Percentiles rank a stretch among this genome's conserved stretches.
These are phyloP conservation scores for Cepphus grylle DNA, from an alignment of 2,113 vertebrate genomes.

Conservation along the genomic window DNA sequence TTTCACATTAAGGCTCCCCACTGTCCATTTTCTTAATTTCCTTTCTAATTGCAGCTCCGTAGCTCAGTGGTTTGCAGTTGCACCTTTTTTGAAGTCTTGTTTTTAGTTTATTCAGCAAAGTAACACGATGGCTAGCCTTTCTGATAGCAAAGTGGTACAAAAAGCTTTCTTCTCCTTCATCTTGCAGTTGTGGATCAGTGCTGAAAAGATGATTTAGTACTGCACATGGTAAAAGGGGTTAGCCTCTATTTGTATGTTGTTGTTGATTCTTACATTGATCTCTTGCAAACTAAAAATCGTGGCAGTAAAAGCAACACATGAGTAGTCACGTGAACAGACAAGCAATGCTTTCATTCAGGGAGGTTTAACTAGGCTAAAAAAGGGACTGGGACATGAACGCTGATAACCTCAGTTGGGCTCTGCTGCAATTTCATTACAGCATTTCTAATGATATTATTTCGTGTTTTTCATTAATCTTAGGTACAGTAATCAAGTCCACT, in stretches of 20 bases:
- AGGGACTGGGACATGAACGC: not conserved
- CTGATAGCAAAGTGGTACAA: not conserved
- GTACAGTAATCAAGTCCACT: not conserved
- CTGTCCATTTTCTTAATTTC: slow-evolving; percentile 73
- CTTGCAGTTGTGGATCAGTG: not conserved
- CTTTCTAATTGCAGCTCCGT: slow-evolving; percentile 72
- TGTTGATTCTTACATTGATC: not conserved
- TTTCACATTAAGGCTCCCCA: slow-evolving; percentile 69
- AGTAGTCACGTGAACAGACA: not conserved
- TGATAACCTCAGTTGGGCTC: not conserved
- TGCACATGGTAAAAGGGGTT: not conserved
- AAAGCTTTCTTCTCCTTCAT: not conserved
- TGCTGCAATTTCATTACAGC: not conserved
- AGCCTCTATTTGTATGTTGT: not conserved
- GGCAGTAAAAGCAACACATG: not conserved
- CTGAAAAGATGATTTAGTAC: not conserved
- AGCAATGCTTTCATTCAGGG: not conserved
- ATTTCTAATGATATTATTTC: not conserved
- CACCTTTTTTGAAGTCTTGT: slow-evolving; percentile 28
- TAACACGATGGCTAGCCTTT: not conserved
- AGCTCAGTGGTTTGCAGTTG: slow-evolving; percentile 62
- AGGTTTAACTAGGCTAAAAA: not conserved
- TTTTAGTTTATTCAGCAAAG: slow-evolving; percentile 70
- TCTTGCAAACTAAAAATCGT: not conserved
- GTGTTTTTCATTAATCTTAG: not conserved